These are phyloP conservation scores for Drosophila albomicans DNA, from an alignment of 1,140 invertebrate species.

Conservation along the genomic window DNA sequence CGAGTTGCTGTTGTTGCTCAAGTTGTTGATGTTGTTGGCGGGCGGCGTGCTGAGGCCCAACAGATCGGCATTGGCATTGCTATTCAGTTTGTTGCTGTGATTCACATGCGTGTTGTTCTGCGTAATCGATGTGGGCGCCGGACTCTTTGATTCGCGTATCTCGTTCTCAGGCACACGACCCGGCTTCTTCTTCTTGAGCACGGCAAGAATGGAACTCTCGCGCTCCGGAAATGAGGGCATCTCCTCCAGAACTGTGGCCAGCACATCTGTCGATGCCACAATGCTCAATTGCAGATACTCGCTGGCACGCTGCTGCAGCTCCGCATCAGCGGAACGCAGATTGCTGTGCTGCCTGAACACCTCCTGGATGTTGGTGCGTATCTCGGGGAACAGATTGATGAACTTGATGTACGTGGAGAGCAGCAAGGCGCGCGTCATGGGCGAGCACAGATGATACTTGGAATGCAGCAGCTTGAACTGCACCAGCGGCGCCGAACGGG, in stretches of 20 bases:
- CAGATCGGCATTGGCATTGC: constrained; percentile 87
- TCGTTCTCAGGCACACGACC: constrained; percentile 94
- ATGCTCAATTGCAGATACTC: constrained; percentile 99
- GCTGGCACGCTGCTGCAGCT: constrained; percentile 98
- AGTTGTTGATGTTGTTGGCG: constrained; percentile 87
- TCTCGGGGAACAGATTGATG: constrained; percentile 99
- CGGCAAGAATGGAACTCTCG: constrained; percentile 98
- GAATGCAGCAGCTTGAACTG: constrained; percentile 99
- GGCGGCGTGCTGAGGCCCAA: constrained; percentile 93
- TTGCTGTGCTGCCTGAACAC: constrained; percentile 98
- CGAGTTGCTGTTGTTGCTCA: constrained; percentile 86
- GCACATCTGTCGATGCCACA: constrained; percentile 97
- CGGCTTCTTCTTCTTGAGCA: constrained; percentile 99
- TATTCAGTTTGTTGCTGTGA: constrained; percentile 85
- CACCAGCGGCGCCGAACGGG: constrained; percentile 96
- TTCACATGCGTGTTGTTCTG: constrained; percentile 85
- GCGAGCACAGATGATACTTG: constrained; percentile 99
- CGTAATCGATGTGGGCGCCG: constrained; percentile 87
- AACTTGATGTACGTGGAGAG: constrained; percentile 99
- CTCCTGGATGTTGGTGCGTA: constrained; percentile 98
- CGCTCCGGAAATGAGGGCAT: constrained; percentile 99
- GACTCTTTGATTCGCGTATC: constrained; percentile 92
- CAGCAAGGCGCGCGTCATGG: constrained; percentile 97
- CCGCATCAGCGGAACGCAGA: constrained; percentile 98
- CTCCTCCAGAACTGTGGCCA: constrained; percentile 99